Base-by-base conservation (phyloP, 2,797 vertebrate species). In the Danio aesculapii region DNA sequence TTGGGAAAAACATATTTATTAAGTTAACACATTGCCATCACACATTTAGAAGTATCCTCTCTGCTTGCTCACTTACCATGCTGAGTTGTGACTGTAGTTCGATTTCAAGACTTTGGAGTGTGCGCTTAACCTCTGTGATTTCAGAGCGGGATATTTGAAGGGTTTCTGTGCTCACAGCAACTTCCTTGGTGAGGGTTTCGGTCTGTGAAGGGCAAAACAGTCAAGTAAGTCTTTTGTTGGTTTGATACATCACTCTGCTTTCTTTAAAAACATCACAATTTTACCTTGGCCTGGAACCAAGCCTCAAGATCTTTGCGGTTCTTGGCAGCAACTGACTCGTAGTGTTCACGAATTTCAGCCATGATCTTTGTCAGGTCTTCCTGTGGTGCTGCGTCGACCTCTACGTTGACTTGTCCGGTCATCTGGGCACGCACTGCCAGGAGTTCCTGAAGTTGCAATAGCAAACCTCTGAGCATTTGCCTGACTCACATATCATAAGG, bases 401-500 rank as follows among this genome's bases (percentile, higher is more conserved):
- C 95, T 89, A 98, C 97, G 0, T 91, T 93, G 81, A 98, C 92
- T 19, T 95, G 94, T 0, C 96, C 97, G 0, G 91, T 90, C 91
- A 95, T 91, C 87, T 96, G 94, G 44, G 84, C 12, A 0, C 89
- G 80, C 59, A 92, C 66, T 0, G 86, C 47, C 0, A 88, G 78
- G 89, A 97, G 93, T 75, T 96, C 95, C 96, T 96, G 68, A 17
- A 52, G 13, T 14, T 50, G 19, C 13, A 52, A 17, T 21, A 19
- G 57, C 3, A 69, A 75, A 19, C n/a, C 10, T 17, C 4, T 59
- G n/a, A 58, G 62, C 5, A 61, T 63, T 8, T 75, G 44, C 19
- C 0, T 49, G 1, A n/a, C 2, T 6, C 5, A 4, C 13, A 10
- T 76, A 19, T 19, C 3, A 41, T 59, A 1, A 61, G 46, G 0